Evolutionary conservation across 2,113 vertebrate species (phyloP).

Genomic region (Haliaeetus leucogaster): DNA sequence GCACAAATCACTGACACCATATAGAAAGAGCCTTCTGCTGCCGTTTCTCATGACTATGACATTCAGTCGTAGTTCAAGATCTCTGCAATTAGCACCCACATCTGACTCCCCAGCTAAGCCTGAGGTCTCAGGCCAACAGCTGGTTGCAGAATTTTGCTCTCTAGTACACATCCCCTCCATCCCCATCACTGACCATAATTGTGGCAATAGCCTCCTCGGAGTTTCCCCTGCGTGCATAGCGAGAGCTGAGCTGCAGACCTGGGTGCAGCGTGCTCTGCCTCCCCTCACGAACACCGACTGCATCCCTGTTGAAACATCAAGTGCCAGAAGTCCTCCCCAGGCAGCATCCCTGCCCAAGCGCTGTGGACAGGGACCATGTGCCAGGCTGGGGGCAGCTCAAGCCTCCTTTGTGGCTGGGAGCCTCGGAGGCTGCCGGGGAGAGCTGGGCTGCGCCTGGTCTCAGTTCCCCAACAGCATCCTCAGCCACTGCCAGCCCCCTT

Average conservation of each 20-base stretch:
- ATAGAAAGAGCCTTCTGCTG: neutral
- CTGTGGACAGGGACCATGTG: rapidly evolving
- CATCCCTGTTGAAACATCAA: rapidly evolving
- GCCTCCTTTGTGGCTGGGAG: neutral
- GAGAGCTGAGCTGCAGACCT: neutral
- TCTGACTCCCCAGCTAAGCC: neutral
- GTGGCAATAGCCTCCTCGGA: rapidly evolving
- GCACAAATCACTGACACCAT: rapidly evolving
- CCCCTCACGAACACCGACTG: neutral
- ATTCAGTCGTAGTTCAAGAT: rapidly evolving
- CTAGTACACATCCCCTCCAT: neutral
- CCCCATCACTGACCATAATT: rapidly evolving
- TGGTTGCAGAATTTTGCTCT: neutral
- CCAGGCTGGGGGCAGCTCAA: neutral
- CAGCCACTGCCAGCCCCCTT: neutral
- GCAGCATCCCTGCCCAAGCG: neutral
- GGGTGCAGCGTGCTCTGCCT: neutral
- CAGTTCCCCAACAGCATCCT: neutral
- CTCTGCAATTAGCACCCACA: neutral
- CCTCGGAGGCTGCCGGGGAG: rapidly evolving
- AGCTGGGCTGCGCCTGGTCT: neutral
- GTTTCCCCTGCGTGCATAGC: rapidly evolving
- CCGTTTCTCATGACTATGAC: rapidly evolving
- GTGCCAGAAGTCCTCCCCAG: neutral
- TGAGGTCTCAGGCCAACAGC: neutral